These are phyloP conservation scores for Papilio helenus DNA, from an alignment of 1,140 invertebrate species.

Conservation along the genomic window DNA sequence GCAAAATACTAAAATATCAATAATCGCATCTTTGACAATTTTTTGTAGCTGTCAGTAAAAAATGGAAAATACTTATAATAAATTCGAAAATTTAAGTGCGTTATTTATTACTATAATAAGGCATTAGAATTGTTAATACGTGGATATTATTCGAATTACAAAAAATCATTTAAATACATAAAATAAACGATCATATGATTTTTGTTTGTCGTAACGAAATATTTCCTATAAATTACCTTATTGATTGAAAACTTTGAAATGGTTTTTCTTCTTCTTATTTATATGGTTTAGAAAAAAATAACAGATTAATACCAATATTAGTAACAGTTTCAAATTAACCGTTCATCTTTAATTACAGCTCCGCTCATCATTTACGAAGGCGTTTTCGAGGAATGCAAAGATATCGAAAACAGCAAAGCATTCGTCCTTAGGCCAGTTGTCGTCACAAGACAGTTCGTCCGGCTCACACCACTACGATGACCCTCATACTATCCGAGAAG, in stretches of 20 bases:
- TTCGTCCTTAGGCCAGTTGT: slow-evolving; percentile 80
- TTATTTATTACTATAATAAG: slow-evolving; percentile 3
- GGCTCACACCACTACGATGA: slow-evolving; percentile 78
- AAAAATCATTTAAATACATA: not conserved
- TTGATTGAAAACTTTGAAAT: not conserved
- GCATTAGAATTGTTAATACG: not conserved
- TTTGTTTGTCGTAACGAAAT: not conserved
- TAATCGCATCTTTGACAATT: not conserved
- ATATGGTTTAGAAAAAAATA: no score
- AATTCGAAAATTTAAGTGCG: not conserved
- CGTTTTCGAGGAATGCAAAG: slow-evolving; percentile 93
- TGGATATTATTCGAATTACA: not conserved
- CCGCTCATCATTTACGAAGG: slow-evolving; percentile 97
- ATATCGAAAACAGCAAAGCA: slow-evolving; percentile 87
- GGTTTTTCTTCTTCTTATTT: no score
- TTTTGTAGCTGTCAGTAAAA: not conserved
- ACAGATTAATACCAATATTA: no score
- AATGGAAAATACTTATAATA: not conserved
- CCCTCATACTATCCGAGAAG: slow-evolving; percentile 79
- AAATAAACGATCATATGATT: not conserved
- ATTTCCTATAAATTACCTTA: not conserved
- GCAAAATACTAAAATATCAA: not conserved
- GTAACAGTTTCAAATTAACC: no score
- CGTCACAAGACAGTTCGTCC: slow-evolving; percentile 79
- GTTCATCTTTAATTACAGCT: slow-evolving; percentile 83